Conservation (phyloP, 2,888 invertebrate species). For the Chrysodeixis includens region DNA sequence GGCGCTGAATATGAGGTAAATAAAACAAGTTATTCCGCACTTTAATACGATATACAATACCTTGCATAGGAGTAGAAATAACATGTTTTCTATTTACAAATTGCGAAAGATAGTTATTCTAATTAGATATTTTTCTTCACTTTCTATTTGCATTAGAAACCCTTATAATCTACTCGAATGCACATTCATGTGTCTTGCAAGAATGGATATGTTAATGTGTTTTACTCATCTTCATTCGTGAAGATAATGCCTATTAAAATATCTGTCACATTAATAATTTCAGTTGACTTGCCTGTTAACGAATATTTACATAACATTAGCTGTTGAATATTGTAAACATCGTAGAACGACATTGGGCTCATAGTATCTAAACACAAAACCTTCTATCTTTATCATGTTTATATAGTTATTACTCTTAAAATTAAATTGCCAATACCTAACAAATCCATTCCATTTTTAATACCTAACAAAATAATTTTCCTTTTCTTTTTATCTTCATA, state of each 20-base stretch:
- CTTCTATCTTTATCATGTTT: constrained; percentile 7
- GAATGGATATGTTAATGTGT: background rate
- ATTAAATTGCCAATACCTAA: too few relatives aligned
- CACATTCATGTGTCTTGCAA: constrained; percentile 6
- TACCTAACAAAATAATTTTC: too few relatives aligned
- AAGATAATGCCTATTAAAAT: constrained; percentile 11
- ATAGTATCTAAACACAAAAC: constrained; percentile 10
- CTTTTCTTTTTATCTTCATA: too few relatives aligned
- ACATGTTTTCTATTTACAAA: background rate
- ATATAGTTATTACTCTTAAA: background rate
- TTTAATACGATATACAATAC: background rate
- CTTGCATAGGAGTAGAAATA: background rate
- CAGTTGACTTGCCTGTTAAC: constrained; percentile 40
- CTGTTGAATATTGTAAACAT: constrained; percentile 59
- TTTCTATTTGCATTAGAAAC: constrained; percentile 48
- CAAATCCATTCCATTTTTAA: too few relatives aligned
- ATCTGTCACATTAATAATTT: constrained; percentile 21
- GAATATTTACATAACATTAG: constrained; percentile 69
- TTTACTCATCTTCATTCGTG: background rate
- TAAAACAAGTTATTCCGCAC: constrained; percentile 50
- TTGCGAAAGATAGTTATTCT: constrained; percentile 3
- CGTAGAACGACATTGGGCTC: constrained; percentile 38
- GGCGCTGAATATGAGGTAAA: constrained; percentile 87
- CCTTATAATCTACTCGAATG: constrained; percentile 24
- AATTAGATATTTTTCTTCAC: constrained; percentile 26